Evolutionary conservation across 2,888 invertebrate species (phyloP), one percentile per base, ranked within the genome.

Genomic region (Melipona bicolor): DNA sequence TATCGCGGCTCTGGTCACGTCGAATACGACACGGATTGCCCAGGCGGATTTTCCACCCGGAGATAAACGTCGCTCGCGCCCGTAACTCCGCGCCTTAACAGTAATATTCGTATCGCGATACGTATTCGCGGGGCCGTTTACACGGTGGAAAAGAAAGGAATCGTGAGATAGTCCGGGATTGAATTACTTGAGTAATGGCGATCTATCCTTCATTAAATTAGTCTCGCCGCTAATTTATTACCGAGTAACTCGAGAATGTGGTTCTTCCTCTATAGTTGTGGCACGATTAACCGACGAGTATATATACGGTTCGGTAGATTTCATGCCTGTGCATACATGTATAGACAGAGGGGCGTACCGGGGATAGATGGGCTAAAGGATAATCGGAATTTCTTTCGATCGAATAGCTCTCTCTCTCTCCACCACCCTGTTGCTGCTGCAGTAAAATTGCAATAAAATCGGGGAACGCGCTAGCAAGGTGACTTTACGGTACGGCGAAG

Each of bases 141-240:
- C 50, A 65, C 49, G 68, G 75, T 32, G 65, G 11, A 43, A 27
- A 77, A 81, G 67, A 81, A 81, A 79, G 81, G 79, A 83, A 64
- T 87, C 77, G 80, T 77, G 79, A 61, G 70, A 77, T 78, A 71
- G 76, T 79, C 85, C 74, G 54, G 81, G 77, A 86, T 91, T 84
- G 85, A 85, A 90, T 91, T 89, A 90, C 84, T 75, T 85, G 80
- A 89, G 81, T 84, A 84, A 88, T 87, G 85, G 78, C 87, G 77
- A 85, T 81, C 87, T 81, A 88, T 81, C 87, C 84, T 87, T 86
- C 87, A 87, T 89, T 89, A 87, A 91, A 90, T 91, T 90, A 91
- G 90, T 87, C 85, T 76, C 74, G 75, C 67, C 59, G 70, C 75
- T 87, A 88, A 88, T 90, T 86, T 91, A 90, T 89, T 83, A 75